Conservation (phyloP, 2,113 vertebrate genomes). For the Mus spicilegus region DNA sequence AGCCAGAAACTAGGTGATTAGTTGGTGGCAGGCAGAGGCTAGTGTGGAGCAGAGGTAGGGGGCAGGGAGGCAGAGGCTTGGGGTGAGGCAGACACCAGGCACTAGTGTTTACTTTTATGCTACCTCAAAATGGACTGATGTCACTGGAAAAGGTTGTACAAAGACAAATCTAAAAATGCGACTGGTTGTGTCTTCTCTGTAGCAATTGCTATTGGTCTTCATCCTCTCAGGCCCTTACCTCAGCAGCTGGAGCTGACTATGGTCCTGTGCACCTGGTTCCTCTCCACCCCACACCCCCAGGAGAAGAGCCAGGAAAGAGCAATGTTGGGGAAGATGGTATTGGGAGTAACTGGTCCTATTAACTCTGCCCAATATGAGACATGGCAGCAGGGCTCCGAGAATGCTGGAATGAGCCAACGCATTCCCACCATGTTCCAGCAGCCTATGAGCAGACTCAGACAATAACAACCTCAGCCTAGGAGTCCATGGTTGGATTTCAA, state of each 20-base stretch:
- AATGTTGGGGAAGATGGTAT: not conserved
- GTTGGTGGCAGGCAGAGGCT: not conserved
- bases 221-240: fast-evolving
- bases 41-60: not conserved
- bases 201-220: not conserved
- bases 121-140: not conserved
- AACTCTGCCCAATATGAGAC: not conserved
- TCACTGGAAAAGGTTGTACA: not conserved
- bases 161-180: not conserved
- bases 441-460: not conserved
- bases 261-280: not conserved
- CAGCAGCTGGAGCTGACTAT: not conserved
- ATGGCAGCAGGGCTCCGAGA: not conserved
- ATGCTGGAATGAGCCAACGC: not conserved
- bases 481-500: not conserved
- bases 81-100: not conserved
- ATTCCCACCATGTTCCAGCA: not conserved
- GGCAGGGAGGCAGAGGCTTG: not conserved
- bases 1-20: not conserved
- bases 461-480: not conserved
- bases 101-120: not conserved
- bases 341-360: not conserved
- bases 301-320: not conserved
- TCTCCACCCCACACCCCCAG: not conserved
- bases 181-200: not conserved